Evolutionary conservation across 1,140 invertebrate genomes (phyloP), one percentile per base, ranked within the genome.

Genomic region (Ectropis grisescens): DNA sequence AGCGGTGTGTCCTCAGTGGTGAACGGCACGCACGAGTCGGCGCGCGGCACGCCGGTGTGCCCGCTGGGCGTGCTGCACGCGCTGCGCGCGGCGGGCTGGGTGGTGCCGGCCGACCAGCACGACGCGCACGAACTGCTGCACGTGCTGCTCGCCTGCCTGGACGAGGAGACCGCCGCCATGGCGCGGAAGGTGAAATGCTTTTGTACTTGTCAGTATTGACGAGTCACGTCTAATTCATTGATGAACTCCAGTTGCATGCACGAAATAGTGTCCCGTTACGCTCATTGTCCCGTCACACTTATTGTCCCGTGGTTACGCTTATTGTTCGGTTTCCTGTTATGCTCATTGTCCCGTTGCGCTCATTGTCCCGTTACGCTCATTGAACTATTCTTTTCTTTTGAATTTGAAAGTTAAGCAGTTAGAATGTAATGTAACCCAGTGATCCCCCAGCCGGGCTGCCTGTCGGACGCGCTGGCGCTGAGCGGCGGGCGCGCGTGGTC

Each of bases 101-200:
- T 92, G 28, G 93, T 96, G 33, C 88, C 91, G 0, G 87, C 90
- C 42, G 93, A 94, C 46, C 93, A 98, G 80, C 94, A 97, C 83
- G 95, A 98, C 85, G 92, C 93, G 11, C 94, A 97, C 74, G 95
- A 98, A 71, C 68, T 97, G 28, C 91, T 96, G 41, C 93, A 96
- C 82, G 89, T 95, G 8, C 68, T 98, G 46, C 84, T 95, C 7
- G 88, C 91, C 13, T 94, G 94, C 14, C 81, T 97, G 11, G 93
- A 95, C 72, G 91, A 94, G 74, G 94, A 97, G 80, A 87, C 89
- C 9, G 58, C 56, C 15, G 71, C 74, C 29, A 68, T 79, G 57
- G 53, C 80, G 9, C 84, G 82, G 58, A 87, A 87, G 64, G 88
- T 89, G 4, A 29, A n/a, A 5, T 7, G 25, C n/a, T n/a, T n/a